phyloP scores from a whole-genome alignment of 2,113 vertebrate genomes.

The Lonchura striata region DNA sequence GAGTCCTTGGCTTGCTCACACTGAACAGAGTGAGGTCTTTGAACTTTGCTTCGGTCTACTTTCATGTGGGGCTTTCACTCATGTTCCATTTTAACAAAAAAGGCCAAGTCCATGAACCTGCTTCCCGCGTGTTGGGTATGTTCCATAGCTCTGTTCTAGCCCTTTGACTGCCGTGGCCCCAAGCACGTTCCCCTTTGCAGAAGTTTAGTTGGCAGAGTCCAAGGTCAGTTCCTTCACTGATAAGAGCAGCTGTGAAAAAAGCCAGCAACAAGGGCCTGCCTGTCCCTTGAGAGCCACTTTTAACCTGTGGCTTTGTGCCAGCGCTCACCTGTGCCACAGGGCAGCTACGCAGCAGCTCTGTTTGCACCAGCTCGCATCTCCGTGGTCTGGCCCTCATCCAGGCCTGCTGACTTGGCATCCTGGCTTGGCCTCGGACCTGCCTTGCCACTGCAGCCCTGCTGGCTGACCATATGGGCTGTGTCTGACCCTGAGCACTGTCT shows the following conservation, averaged over 20 bases:
- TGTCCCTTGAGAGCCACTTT: neutral
- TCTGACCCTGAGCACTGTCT: neutral
- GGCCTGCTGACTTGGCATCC: neutral
- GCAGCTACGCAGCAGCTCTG: neutral
- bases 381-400: rapidly evolving
- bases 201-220: neutral
- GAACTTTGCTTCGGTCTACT: neutral
- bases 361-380: rapidly evolving
- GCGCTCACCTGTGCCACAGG: neutral
- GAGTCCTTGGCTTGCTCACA: neutral
- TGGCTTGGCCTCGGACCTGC: neutral
- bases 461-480: neutral
- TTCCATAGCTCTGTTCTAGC: neutral
- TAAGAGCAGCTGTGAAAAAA: neutral
- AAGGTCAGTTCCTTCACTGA: neutral
- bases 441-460: neutral
- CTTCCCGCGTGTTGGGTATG: neutral
- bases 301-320: rapidly evolving
- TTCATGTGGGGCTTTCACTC: neutral
- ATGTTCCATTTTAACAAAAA: neutral
- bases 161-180: neutral
- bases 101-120: neutral
- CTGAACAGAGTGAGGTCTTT: neutral
- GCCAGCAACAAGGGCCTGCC: neutral
- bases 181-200: neutral